A percentile compares a stretch with the other conserved stretches of the same genome.
Conservation (phyloP, 2,888 invertebrate species). For the Lochmaea capreae region DNA sequence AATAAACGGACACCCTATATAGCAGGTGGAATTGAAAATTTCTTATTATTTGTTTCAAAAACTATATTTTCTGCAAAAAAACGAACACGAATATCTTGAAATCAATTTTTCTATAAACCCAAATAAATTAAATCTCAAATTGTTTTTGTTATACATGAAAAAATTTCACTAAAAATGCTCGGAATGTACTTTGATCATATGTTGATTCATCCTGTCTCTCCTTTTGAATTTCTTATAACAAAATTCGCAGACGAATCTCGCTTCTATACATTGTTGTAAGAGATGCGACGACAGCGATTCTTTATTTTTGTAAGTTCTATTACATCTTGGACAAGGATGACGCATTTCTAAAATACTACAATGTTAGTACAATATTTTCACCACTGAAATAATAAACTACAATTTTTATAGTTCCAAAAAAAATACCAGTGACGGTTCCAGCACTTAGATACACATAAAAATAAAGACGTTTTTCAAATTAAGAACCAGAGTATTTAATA, state of each 20-base stretch:
- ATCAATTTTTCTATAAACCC: too few species aligned
- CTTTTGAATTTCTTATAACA: slow-evolving; percentile 47
- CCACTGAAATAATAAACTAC: background rate
- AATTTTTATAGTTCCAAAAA: background rate
- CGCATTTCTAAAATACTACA: slow-evolving; percentile 13
- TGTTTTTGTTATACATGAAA: background rate
- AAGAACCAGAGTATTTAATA: too few species aligned
- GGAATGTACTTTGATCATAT: slow-evolving; percentile 38
- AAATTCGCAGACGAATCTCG: slow-evolving; percentile 42
- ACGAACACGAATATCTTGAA: too few species aligned
- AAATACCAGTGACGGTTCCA: too few species aligned
- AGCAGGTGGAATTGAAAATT: too few species aligned
- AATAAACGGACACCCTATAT: too few species aligned
- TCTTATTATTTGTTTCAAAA: too few species aligned
- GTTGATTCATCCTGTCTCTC: slow-evolving; percentile 39
- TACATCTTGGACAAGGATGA: slow-evolving; percentile 47
- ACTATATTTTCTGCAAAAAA: too few species aligned
- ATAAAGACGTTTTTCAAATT: too few species aligned
- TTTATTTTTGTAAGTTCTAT: slow-evolving; percentile 65
- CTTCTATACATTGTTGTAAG: slow-evolving; percentile 43
- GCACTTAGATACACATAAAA: too few species aligned
- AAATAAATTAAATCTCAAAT: background rate
- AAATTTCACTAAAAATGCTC: slow-evolving; percentile 10
- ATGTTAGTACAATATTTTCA: background rate
- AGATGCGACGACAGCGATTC: slow-evolving; percentile 69